phyloP scores from a whole-genome alignment of 1,140 invertebrate genomes.

The Tetragonula clypearis region DNA sequence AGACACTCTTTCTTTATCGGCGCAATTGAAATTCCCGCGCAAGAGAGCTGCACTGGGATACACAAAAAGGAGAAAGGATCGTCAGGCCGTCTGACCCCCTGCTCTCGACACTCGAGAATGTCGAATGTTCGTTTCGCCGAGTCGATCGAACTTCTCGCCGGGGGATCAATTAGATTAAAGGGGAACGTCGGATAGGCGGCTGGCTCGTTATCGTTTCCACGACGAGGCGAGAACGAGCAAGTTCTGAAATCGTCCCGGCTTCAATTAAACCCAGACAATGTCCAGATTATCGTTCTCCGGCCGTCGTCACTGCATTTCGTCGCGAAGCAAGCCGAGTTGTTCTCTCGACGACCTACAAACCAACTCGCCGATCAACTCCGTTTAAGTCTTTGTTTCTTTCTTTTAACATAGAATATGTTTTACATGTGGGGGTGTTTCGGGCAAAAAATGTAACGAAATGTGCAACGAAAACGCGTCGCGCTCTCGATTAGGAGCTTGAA shows the following conservation, averaged over 20 bases:
- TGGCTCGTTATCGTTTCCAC: conserved; percentile 56
- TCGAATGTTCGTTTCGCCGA: conserved; percentile 4
- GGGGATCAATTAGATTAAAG: conserved; percentile 55
- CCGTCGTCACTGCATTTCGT: conserved; percentile 42
- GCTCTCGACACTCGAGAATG: background rate
- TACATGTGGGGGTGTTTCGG: too few relatives aligned
- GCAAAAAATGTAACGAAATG: too few relatives aligned
- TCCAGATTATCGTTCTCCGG: conserved; percentile 53
- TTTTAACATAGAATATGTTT: background rate
- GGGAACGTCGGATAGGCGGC: conserved; percentile 21
- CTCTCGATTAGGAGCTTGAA: too few relatives aligned
- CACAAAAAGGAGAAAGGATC: background rate
- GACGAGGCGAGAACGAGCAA: conserved; percentile 53
- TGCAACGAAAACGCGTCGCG: too few relatives aligned
- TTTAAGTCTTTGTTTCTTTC: background rate
- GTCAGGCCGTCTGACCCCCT: too few relatives aligned
- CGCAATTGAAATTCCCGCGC: too few relatives aligned
- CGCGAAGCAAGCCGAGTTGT: background rate
- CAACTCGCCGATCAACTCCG: background rate
- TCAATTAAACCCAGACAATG: conserved; percentile 65
- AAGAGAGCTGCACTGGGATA: background rate
- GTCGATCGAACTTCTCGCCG: conserved; percentile 55
- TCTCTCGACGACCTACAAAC: background rate
- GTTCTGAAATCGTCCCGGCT: conserved; percentile 58
- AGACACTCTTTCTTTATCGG: too few relatives aligned